Conservation (phyloP, 2,113 vertebrate genomes). For the Pomatostomus ruficeps region DNA sequence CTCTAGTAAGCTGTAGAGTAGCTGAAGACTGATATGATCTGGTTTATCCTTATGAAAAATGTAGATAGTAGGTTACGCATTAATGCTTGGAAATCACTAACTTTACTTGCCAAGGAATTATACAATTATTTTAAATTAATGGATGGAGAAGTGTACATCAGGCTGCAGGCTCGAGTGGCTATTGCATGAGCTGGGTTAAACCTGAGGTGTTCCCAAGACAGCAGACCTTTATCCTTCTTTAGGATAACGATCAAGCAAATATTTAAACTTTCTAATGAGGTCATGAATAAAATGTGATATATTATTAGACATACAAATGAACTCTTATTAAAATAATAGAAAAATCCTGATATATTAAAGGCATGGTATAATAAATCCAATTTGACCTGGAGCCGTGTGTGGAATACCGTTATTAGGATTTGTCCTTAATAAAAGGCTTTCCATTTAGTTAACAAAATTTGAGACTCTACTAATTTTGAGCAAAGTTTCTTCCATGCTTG, state of each 20-base stretch:
- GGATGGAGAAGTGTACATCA: not conserved
- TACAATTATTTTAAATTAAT: not conserved
- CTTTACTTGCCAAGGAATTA: not conserved
- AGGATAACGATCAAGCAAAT: not conserved
- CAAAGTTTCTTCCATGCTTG: not conserved
- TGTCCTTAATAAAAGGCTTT: not conserved
- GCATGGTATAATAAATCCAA: not conserved
- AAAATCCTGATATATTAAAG: not conserved
- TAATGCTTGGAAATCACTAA: not conserved
- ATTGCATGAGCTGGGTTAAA: not conserved
- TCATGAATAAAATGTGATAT: not conserved
- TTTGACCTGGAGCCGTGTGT: not conserved
- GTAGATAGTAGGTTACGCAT: not conserved
- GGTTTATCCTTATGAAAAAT: not conserved
- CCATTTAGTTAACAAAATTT: not conserved
- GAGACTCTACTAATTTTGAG: not conserved
- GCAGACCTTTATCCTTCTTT: not conserved
- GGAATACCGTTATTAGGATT: not conserved
- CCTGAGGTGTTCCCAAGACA: not conserved
- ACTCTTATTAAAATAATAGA: not conserved
- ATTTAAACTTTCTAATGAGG: not conserved
- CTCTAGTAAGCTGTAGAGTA: not conserved
- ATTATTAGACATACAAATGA: not conserved
- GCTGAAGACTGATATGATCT: not conserved
- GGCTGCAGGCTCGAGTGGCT: not conserved